Evolutionary conservation across 2,888 invertebrate genomes (phyloP).

Genomic region (Trichogramma dendrolimi): DNA sequence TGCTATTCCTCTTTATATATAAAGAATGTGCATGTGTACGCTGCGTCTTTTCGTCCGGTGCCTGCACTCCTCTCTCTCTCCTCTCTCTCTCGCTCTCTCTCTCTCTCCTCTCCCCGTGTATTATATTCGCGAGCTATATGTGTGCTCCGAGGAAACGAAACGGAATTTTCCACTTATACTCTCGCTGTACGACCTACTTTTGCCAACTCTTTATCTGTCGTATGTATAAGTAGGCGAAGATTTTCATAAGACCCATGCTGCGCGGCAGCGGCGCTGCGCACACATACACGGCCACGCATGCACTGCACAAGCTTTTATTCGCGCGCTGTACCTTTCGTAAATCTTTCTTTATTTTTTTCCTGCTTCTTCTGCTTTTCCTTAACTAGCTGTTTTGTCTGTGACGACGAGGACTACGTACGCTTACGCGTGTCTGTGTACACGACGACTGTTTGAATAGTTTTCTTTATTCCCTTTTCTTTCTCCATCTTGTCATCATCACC

Average conservation of each 20-base stretch:
- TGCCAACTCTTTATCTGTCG: conserved; percentile 9
- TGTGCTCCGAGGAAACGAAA: background rate
- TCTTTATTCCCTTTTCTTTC: too few species aligned
- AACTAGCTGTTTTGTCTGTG: too few species aligned
- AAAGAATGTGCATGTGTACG: too few species aligned
- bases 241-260: conserved; percentile 1
- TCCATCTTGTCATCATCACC: too few species aligned
- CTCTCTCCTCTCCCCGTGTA: background rate
- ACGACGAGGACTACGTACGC: too few species aligned
- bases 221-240: background rate
- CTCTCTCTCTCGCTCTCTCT: conserved; percentile 16
- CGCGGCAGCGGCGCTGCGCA: background rate
- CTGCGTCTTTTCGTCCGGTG: too few species aligned
- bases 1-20: too few species aligned
- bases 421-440: too few species aligned
- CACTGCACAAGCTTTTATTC: too few species aligned
- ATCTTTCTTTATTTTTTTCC: background rate
- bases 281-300: too few species aligned
- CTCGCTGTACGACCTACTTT: conserved; percentile 7
- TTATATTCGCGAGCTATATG: background rate
- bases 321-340: too few species aligned
- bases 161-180: background rate
- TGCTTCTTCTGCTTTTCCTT: background rate
- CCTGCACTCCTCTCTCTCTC: background rate
- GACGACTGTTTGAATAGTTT: too few species aligned